Evolutionary conservation across 2,113 vertebrate species (phyloP), one percentile per base, ranked within the genome.

Genomic region (Xyliphius kryptos): DNA sequence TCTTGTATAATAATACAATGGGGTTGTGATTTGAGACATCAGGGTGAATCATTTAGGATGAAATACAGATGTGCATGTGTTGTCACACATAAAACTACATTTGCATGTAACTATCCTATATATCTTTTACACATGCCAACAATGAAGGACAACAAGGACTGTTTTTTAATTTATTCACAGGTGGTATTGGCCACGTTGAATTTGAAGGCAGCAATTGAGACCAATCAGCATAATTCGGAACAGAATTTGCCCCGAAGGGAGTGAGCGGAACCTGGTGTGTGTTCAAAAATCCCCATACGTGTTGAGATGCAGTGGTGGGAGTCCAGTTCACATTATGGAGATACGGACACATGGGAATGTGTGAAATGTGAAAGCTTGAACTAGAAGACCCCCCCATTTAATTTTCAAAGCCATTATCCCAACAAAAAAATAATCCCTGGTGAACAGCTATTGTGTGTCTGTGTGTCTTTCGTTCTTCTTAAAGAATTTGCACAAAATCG

Each of bases 321-420:
- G 14, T 46, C 43, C 43, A n/a, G 73, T 70, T 76, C 61, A 13
- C 65, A 72, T 84, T 84, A 77, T 79, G 66, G 47, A 79, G 73
- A 79, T 75, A 84, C 74, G 80, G 77, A 77, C 78, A 74, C 53
- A 74, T 78, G 67, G 79, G 80, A 77, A 82, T 77, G 82, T 84
- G 82, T 82, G 82, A 87, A 86, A 83, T 85, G 82, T 82, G 82
- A 87, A 86, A 83, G 80, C 79, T 68, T 63, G 79, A 80, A 74
- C 80, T 79, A 80, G 80, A 70, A 65, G 69, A 81, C 38, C 51
- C 80, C 76, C 76, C 26, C 26, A 3, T 6, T 32, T 32, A 32
- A 76, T 76, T 82, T 81, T 77, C 82, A 76, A 76, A 50, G 73
- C 80, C 74, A 83, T 83, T 84, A 85, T 85, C 83, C 83, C 75